A percentile compares a stretch with the other conserved stretches of the same genome.
Evolutionary conservation across 1,140 invertebrate species (phyloP).

Genomic region (Ceratina japonica): DNA sequence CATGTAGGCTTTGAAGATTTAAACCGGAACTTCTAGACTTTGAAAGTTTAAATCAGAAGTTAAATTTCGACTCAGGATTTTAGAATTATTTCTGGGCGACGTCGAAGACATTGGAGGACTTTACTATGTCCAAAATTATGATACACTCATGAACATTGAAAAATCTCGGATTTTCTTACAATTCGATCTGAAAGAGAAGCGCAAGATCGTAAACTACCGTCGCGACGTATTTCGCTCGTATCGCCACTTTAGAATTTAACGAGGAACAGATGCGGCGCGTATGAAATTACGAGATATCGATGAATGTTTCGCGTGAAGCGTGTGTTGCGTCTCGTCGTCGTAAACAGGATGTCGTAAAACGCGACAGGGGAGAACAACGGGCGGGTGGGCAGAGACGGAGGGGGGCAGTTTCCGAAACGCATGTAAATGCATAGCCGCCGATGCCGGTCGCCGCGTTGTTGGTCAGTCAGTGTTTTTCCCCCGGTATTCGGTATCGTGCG

Average conservation of each 20-base stretch:
- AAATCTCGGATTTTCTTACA: not conserved
- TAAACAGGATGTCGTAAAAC: constrained; percentile 57
- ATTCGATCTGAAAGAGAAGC: not conserved
- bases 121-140: no score
- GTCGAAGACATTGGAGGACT: no score
- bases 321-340: constrained; percentile 45
- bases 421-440: constrained; percentile 51
- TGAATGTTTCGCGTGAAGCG: constrained; percentile 44
- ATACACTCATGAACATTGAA: not conserved
- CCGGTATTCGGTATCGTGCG: constrained; percentile 72
- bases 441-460: not conserved
- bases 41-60: no score
- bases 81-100: no score
- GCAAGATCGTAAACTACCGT: not conserved
- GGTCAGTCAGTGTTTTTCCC: constrained; percentile 65
- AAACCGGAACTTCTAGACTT: no score
- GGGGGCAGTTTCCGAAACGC: not conserved
- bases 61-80: no score
- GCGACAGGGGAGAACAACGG: not conserved
- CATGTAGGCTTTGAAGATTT: no score
- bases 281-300: constrained; percentile 23
- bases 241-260: constrained; percentile 23
- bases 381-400: no score
- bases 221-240: not conserved
- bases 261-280: constrained; percentile 16